Evolutionary conservation across 2,113 vertebrate genomes (phyloP).

Genomic region (Seriola quinqueradiata): DNA sequence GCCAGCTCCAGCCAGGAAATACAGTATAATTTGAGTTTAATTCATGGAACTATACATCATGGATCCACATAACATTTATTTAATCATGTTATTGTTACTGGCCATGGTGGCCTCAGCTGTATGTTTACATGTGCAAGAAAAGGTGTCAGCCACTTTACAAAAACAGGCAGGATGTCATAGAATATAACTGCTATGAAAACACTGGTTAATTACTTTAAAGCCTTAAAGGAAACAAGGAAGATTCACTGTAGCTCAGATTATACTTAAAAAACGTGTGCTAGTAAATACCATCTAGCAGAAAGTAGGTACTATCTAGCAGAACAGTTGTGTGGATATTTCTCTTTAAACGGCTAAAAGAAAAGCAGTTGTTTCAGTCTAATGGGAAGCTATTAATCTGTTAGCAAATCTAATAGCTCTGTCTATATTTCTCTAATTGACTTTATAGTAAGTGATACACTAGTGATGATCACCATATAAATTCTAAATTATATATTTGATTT

Average conservation of each 20-base stretch:
- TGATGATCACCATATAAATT: neutral
- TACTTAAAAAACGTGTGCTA: neutral
- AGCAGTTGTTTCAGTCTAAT: neutral
- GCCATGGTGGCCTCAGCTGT: neutral
- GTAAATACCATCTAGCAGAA: too few species aligned
- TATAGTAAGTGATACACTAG: neutral
- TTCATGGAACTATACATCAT: neutral
- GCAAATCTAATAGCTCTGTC: neutral
- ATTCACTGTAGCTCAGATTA: neutral
- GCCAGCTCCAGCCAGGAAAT: neutral
- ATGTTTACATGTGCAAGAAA: neutral
- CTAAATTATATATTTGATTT: neutral
- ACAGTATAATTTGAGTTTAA: neutral
- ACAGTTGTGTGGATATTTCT: neutral
- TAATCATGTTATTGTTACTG: neutral
- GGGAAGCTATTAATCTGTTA: neutral
- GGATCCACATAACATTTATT: neutral
- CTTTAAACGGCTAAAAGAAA: neutral
- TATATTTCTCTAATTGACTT: neutral
- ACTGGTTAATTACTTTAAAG: neutral
- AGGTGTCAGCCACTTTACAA: neutral
- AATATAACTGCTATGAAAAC: neutral
- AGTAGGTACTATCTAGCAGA: neutral
- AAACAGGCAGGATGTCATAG: neutral
- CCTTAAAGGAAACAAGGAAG: neutral